A percentile compares a stretch with the other conserved stretches of the same genome.
phyloP scores from a whole-genome alignment of 1,140 invertebrate genomes.

The Trichoplusia ni region DNA sequence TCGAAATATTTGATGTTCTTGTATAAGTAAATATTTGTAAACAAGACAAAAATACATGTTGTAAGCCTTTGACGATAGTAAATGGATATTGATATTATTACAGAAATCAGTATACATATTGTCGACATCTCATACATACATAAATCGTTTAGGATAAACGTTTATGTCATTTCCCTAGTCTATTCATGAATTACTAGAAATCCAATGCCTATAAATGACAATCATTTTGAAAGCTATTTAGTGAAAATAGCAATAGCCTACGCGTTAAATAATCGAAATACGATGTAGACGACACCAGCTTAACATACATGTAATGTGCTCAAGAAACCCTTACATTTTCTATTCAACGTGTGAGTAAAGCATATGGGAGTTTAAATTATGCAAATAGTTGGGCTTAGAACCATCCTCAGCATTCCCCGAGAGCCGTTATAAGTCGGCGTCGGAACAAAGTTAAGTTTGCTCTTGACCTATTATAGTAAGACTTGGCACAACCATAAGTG shows the following conservation, averaged over 20 bases:
- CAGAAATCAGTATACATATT: no score
- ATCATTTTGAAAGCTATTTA: no score
- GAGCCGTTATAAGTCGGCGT: slow-evolving; percentile 1
- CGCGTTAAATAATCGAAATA: no score
- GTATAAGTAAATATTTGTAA: neutral
- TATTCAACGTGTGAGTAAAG: neutral
- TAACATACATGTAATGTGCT: neutral
- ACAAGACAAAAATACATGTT: neutral
- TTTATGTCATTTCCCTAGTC: no score
- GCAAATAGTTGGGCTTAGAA: neutral
- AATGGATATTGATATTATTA: no score
- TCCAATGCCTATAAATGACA: no score
- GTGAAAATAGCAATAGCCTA: no score
- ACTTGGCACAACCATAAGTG: slow-evolving; percentile 10
- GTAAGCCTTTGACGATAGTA: no score
- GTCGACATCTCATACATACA: no score
- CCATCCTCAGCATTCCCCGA: neutral
- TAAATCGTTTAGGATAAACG: no score
- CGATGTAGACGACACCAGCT: neutral
- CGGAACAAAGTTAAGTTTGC: neutral
- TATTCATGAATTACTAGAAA: no score
- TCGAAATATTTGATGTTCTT: neutral
- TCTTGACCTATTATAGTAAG: slow-evolving; percentile 19
- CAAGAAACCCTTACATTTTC: neutral
- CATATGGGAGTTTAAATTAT: neutral